Evolutionary conservation across 2,888 invertebrate species (phyloP), one percentile per base, ranked within the genome.

Genomic region (Timema cristinae): DNA sequence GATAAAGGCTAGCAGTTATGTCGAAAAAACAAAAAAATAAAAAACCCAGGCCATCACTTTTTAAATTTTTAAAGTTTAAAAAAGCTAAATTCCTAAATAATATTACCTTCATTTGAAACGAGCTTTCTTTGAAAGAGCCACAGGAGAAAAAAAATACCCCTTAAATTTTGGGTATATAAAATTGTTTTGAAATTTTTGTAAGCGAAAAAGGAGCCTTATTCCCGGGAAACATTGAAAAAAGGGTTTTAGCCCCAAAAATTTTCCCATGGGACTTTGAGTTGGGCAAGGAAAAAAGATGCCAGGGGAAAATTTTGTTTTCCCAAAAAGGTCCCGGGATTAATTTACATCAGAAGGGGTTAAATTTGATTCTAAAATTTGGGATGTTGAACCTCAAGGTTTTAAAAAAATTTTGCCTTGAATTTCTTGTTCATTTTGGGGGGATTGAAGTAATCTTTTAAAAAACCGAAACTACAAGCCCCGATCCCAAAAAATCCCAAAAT

Each of bases 321-420:
- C 79, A 85, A 85, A 68, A 90, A 92, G 79, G 91, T 92, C 79
- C 86, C 91, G 0, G 81, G 86, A 54, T 82, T 88, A 11, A 90
- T 96, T n/a, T 72, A 89, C 88, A 13, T 84, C 89, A 47, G 89
- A 91, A 82, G 91, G 96, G 79, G 87, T 93, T 7, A 96, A n/a
- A 97, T 81, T 87, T 95, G 72, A 90, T 92, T 80, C 83, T 95
- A 54, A 96, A 97, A 80, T 82, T 96, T n/a, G n/a, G n/a, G 50
- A 84, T 94, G 9, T 87, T 96, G 71, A 81, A 87, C 5, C 86
- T 89, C 71, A 91, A 90, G 78, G 86, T 89, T 76, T 95, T 89
- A 80, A 84, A 86, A 10, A 86, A 88, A n/a, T n/a, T n/a, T 77
- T 90, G 91, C 78, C 81, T 95, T 66, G 87, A 90, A 77, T 86